Base-by-base conservation (phyloP, 2,113 vertebrate genomes). In the Tympanuchus pallidicinctus region DNA sequence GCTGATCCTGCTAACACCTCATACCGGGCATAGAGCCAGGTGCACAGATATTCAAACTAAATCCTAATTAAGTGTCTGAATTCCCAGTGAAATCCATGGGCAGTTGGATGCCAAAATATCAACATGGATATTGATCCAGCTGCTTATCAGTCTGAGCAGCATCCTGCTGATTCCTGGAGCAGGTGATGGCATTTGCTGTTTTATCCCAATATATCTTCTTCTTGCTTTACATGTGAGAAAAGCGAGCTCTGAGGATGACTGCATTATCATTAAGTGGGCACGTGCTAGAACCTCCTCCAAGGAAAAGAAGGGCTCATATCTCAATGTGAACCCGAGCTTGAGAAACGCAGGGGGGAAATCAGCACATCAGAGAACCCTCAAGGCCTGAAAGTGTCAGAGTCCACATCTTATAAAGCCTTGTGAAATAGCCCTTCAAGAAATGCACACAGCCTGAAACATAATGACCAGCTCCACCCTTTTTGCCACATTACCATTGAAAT, bases 51-150 rank as follows among this genome's bases (percentile, higher is more conserved):
- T 50, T 72, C 86, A 63, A 90, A 86, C 86, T 67, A 90, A 96
- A 88, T 32, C 92, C 88, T 83, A 88, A 94, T 74, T 63, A 91
- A 91, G 76, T 96, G 95, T 88, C 90, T 95, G 92, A 96, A 90
- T 86, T 93, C 93, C 90, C 95, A 52, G 52, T 25, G 92, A 95
- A 96, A 93, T 43, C 86, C 65, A 34, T 20, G 80, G n/a, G 45
- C 13, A 74, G 72, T 56, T 74, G 77, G 88, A 90, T 90, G 92
- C 75, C 82, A 76, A 56, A 91, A 47, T 74, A 52, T 86, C 82
- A 83, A 22, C 20, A 21, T 71, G 86, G 92, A 57, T 67, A 76
- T 75, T 12, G 70, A 67, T 71, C 69, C 66, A 78, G 70, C 28
- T 52, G 56, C 76, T 93, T 86, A 88, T 91, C 45, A 2, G 60